These are phyloP conservation scores for Arctia plantaginis DNA, from an alignment of 2,888 invertebrate species.

Conservation along the genomic window DNA sequence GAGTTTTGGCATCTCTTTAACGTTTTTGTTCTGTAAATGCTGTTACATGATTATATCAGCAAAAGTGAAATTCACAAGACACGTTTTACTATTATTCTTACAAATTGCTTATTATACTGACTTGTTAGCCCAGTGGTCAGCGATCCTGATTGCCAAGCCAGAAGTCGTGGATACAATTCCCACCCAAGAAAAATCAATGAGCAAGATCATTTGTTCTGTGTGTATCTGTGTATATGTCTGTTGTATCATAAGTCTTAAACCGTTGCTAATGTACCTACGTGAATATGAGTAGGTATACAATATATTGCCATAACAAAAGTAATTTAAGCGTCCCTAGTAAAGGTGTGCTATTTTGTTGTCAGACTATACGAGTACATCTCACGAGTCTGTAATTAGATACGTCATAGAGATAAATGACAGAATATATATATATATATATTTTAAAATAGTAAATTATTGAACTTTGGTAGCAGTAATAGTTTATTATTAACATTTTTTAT, in stretches of 20 bases:
- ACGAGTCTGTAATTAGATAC: neutral
- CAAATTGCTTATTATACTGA: too few species aligned
- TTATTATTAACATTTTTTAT: too few species aligned
- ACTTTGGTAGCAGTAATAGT: too few species aligned
- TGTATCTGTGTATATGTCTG: too few species aligned
- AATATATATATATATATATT: neutral
- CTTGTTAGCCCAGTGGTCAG: too few species aligned
- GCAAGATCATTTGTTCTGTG: neutral
- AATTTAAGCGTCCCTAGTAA: neutral
- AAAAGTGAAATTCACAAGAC: neutral
- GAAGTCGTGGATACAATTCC: too few species aligned
- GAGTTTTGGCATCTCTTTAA: neutral
- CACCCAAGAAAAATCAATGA: neutral
- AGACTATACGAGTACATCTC: neutral
- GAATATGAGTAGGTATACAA: too few species aligned
- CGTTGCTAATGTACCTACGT: too few species aligned
- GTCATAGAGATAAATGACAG: neutral
- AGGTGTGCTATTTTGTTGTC: neutral
- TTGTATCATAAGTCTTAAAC: too few species aligned
- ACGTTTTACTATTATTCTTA: neutral
- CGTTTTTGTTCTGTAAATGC: neutral
- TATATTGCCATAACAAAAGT: neutral
- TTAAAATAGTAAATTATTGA: neutral
- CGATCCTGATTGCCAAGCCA: too few species aligned
- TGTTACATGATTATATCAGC: neutral